These are phyloP conservation scores for Rhizoglyphus robini DNA, from an alignment of 1,140 invertebrate genomes.

Conservation along the genomic window DNA sequence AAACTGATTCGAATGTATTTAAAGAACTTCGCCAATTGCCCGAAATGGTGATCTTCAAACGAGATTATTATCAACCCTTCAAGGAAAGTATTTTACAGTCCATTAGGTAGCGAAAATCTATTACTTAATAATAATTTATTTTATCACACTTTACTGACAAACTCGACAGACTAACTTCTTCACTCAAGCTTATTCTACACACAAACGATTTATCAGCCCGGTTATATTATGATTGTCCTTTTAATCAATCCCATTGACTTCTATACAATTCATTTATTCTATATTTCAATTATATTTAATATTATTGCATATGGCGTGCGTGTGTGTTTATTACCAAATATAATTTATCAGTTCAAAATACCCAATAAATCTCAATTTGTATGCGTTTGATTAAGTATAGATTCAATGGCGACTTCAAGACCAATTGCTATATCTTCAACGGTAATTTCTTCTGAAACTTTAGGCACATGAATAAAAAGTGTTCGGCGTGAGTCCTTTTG, in stretches of 20 bases:
- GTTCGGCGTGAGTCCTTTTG: background rate
- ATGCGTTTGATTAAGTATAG: constrained; percentile 1
- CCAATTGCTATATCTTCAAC: constrained; percentile 16
- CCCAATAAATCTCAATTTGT: background rate
- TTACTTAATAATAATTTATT: no score
- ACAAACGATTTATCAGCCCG: background rate
- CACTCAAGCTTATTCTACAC: background rate
- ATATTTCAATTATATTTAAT: background rate
- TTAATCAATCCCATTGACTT: constrained; percentile 12
- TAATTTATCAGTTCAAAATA: background rate
- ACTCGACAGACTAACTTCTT: no score
- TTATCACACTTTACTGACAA: no score
- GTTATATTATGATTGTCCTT: background rate
- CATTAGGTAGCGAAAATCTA: no score
- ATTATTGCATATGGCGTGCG: background rate
- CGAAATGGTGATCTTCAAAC: constrained; percentile 57
- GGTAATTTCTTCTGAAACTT: background rate
- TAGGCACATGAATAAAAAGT: constrained; percentile 21
- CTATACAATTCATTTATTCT: background rate
- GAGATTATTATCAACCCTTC: constrained; percentile 64
- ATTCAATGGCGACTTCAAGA: constrained; percentile 9
- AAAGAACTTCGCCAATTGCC: constrained; percentile 54
- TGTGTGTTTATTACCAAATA: background rate
- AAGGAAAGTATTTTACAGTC: constrained; percentile 45
- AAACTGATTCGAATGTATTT: constrained; percentile 53